Evolutionary conservation across 2,888 invertebrate genomes (phyloP).

Genomic region (Lasioglossum figueresi): DNA sequence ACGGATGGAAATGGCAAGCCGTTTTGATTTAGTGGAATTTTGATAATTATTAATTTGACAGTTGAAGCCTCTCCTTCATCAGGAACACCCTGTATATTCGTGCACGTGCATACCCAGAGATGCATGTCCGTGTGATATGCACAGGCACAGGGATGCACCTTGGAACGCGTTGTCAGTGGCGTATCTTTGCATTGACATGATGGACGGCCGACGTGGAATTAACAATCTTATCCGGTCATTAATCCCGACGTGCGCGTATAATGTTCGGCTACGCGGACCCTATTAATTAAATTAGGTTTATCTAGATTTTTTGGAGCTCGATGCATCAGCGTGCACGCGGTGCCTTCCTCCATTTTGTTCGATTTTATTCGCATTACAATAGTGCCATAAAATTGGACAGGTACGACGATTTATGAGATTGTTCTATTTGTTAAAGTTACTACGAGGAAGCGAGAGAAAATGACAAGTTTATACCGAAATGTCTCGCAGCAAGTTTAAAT

Average conservation of each 20-base stretch:
- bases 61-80: neutral
- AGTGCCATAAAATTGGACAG: neutral
- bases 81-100: neutral
- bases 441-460: neutral
- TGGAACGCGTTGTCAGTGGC: slow-evolving; percentile 53
- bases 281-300: slow-evolving; percentile 67
- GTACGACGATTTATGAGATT: neutral
- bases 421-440: neutral
- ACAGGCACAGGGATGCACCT: slow-evolving; percentile 40
- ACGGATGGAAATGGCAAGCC: no score
- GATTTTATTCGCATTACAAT: neutral
- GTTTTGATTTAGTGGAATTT: neutral
- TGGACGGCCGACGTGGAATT: slow-evolving; percentile 67
- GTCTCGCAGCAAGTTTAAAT: neutral
- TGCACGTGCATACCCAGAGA: slow-evolving; percentile 34
- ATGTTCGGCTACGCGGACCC: slow-evolving; percentile 44
- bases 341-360: neutral
- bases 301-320: slow-evolving; percentile 50
- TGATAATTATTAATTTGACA: neutral
- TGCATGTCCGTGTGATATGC: slow-evolving; percentile 29
- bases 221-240: slow-evolving; percentile 76
- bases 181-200: slow-evolving; percentile 69
- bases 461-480: neutral
- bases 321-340: neutral
- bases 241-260: slow-evolving; percentile 68